A percentile compares a stretch with the other conserved stretches of the same genome.
Conservation (phyloP, 2,113 vertebrate species). For the Cyprinus carpio region DNA sequence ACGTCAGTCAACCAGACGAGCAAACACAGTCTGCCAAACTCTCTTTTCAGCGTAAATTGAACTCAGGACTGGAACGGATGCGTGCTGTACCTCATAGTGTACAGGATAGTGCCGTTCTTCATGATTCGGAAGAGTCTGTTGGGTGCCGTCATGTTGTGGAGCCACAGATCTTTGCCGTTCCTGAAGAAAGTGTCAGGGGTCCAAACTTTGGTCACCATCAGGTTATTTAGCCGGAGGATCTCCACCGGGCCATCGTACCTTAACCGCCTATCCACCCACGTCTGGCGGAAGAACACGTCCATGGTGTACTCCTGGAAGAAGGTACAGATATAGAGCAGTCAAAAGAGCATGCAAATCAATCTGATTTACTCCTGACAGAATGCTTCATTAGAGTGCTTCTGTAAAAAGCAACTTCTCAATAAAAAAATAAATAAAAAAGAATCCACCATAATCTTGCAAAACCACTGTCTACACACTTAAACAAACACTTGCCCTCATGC, state of each 20-base stretch:
- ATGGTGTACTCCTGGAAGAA: constrained; percentile 92
- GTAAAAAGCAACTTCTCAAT: not conserved
- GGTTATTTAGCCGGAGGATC: constrained; percentile 95
- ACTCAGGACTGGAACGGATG: constrained; percentile 19
- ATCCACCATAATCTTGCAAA: not conserved
- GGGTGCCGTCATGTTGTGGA: constrained; percentile 97
- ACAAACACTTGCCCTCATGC: not conserved
- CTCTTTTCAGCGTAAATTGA: not conserved
- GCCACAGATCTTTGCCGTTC: constrained; percentile 97
- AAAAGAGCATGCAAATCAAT: not conserved
- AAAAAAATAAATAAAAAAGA: not conserved
- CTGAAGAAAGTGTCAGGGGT: constrained; percentile 99
- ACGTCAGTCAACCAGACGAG: not conserved
- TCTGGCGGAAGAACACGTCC: constrained; percentile 99
- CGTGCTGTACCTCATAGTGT: constrained; percentile 92
- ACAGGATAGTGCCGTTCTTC: constrained; percentile 98
- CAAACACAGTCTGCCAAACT: constrained; percentile 9
- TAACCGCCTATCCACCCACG: constrained; percentile 93
- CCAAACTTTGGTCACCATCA: constrained; percentile 99
- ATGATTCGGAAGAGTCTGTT: constrained; percentile 98
- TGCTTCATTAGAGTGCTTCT: not conserved
- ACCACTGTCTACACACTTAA: not conserved
- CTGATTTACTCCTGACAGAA: not conserved
- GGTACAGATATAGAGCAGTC: constrained; percentile 40
- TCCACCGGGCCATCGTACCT: constrained; percentile 94